These are phyloP conservation scores for Drosophila trichaetosa DNA, from an alignment of 2,888 invertebrate species.

Conservation along the genomic window DNA sequence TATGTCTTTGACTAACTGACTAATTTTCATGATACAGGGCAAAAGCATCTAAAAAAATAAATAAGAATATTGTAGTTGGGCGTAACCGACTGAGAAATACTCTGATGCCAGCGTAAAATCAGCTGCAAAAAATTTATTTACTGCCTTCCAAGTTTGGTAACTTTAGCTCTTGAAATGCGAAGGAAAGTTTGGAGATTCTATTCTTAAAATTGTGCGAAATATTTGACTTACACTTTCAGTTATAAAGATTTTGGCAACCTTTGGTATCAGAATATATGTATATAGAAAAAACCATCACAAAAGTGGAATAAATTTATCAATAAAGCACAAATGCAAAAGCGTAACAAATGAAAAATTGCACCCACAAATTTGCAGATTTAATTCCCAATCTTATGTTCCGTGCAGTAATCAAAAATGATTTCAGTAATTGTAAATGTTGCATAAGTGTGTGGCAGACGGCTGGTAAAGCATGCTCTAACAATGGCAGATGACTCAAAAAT, in stretches of 20 bases:
- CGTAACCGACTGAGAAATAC: not conserved
- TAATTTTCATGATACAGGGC: not conserved
- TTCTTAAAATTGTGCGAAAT: not conserved
- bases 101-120: not conserved
- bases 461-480: slow-evolving; percentile 53
- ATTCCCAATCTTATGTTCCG: not conserved
- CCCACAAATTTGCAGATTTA: not conserved
- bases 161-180: not conserved
- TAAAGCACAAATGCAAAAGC: not conserved
- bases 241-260: not conserved
- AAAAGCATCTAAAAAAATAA: not conserved
- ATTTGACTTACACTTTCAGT: not conserved
- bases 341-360: not conserved
- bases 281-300: not conserved
- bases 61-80: not conserved
- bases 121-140: not conserved
- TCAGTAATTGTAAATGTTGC: slow-evolving; percentile 38
- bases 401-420: slow-evolving; percentile 47
- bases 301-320: not conserved
- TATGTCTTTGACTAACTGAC: not conserved
- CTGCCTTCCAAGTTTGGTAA: not conserved
- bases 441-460: slow-evolving; percentile 39
- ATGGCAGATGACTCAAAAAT: slow-evolving; percentile 52
- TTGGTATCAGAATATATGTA: not conserved
- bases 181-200: fast-evolving